Percentiles rank a stretch among this genome's conserved stretches.
Evolutionary conservation across 2,113 vertebrate genomes (phyloP).

Genomic region (Podarcis cretensis): DNA sequence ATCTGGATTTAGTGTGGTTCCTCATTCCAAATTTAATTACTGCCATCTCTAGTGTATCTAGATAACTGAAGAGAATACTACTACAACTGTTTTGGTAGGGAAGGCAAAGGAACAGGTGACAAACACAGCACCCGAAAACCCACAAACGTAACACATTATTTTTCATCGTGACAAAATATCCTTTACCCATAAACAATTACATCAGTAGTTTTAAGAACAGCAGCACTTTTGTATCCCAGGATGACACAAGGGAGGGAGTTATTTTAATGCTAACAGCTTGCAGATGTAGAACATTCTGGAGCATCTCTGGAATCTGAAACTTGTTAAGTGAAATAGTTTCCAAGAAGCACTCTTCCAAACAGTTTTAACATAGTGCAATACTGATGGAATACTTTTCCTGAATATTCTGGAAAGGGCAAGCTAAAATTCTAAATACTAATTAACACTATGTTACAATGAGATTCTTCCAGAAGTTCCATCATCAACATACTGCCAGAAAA

Average conservation of each 20-base stretch:
- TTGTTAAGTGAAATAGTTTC: not conserved
- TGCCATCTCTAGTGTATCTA: not conserved
- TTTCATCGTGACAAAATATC: not conserved
- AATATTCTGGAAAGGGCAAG: not conserved
- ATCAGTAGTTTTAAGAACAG: not conserved
- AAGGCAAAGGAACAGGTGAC: too few relatives aligned
- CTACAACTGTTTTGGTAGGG: not conserved
- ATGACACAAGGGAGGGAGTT: not conserved
- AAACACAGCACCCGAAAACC: too few relatives aligned
- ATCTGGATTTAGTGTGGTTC: not conserved
- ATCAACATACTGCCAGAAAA: not conserved
- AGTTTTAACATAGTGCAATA: not conserved
- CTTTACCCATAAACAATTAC: not conserved
- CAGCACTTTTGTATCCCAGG: not conserved
- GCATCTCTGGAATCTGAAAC: conserved; percentile 12
- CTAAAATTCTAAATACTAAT: not conserved
- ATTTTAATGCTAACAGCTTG: not conserved
- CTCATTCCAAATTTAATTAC: not conserved
- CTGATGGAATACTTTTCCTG: not conserved
- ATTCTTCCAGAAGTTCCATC: not conserved
- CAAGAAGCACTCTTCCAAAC: not conserved
- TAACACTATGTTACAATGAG: not conserved
- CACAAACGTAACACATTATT: too few relatives aligned
- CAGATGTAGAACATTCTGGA: not conserved
- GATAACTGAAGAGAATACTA: not conserved